A percentile compares a stretch with the other conserved stretches of the same genome.
Evolutionary conservation across 53 echinoderm and acorn worm species (phyloP).

Genomic region (Crossaster papposus): DNA sequence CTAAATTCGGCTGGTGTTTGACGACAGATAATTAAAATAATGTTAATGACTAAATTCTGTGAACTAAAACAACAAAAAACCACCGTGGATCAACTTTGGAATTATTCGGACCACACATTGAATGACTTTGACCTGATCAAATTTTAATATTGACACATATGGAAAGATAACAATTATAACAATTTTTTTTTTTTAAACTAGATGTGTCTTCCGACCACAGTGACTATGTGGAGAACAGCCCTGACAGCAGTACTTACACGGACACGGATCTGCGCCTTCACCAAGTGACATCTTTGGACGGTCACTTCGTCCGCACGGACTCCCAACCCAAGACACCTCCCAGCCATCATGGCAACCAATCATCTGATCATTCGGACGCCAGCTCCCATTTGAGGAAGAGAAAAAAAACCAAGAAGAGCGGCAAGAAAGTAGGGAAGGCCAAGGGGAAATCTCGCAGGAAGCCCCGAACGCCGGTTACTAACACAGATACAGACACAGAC

Average conservation of each 20-base stretch:
- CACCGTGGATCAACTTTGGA: too few species aligned
- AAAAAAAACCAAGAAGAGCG: constrained; percentile 17
- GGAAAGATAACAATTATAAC: too few species aligned
- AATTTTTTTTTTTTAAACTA: constrained; percentile 38
- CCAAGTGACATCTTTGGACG: constrained; percentile 72
- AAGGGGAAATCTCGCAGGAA: constrained; percentile 9
- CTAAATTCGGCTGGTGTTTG: too few species aligned
- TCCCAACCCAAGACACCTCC: constrained; percentile 1
- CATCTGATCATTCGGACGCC: neutral
- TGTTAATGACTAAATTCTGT: too few species aligned
- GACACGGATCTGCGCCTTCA: constrained; percentile 79
- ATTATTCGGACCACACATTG: too few species aligned
- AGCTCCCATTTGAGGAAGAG: neutral
- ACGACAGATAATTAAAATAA: too few species aligned
- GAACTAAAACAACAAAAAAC: too few species aligned
- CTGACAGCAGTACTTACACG: constrained; percentile 81
- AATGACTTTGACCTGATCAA: neutral
- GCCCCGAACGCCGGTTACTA: constrained; percentile 31
- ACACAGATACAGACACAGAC: constrained; percentile 56
- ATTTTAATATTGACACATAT: neutral
- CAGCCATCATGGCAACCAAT: neutral
- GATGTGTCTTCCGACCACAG: constrained; percentile 82
- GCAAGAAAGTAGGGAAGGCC: constrained; percentile 4
- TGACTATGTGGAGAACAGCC: constrained; percentile 72
- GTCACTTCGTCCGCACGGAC: constrained; percentile 58